Evolutionary conservation across 2,888 invertebrate species (phyloP).

Genomic region (Drosophila neonasuta): DNA sequence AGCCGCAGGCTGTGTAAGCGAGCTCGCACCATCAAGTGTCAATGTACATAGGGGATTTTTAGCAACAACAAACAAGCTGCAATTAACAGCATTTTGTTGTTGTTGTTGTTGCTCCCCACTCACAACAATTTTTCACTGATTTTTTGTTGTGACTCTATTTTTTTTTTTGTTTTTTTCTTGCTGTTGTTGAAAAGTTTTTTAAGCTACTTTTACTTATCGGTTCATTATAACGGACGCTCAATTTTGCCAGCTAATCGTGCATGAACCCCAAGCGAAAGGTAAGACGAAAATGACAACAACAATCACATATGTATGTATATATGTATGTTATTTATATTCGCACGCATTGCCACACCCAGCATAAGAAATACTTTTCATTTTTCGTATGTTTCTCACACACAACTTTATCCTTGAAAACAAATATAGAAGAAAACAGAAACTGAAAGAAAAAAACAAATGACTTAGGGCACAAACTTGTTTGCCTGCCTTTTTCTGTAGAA

Average conservation of each 20-base stretch:
- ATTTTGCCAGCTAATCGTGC: constrained; percentile 72
- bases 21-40: constrained; percentile 51
- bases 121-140: constrained; percentile 20
- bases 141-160: constrained; percentile 2
- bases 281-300: constrained; percentile 26
- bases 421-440: constrained; percentile 21
- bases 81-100: constrained; percentile 64
- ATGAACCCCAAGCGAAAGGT: constrained; percentile 72
- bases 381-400: constrained; percentile 55
- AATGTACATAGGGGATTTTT: constrained; percentile 55
- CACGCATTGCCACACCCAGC: constrained; percentile 47
- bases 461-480: constrained; percentile 57
- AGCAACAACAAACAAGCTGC: constrained; percentile 48
- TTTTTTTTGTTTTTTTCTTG: background rate
- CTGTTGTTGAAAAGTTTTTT: constrained; percentile 56
- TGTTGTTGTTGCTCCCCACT: constrained; percentile 29
- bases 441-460: constrained; percentile 53
- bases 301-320: background rate
- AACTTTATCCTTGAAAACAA: constrained; percentile 64
- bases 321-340: constrained; percentile 3
- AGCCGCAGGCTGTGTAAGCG: constrained; percentile 27
- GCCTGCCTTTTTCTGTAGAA: constrained; percentile 61
- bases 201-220: constrained; percentile 78
- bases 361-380: constrained; percentile 42
- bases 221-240: constrained; percentile 69